These are phyloP conservation scores for Dinothrombium tinctorium DNA, from an alignment of 1,140 invertebrate species.

Conservation along the genomic window DNA sequence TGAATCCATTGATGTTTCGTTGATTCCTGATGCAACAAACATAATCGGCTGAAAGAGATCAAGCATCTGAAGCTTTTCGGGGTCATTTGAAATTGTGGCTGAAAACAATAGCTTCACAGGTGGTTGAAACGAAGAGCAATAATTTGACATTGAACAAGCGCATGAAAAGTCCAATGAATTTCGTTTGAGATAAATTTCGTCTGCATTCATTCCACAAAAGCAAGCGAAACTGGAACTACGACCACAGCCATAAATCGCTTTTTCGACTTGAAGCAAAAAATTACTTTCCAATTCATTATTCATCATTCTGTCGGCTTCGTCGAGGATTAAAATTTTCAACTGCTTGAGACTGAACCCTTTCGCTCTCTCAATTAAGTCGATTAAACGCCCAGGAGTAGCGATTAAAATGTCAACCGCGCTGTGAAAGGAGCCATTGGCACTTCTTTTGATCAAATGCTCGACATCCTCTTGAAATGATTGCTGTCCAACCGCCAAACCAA, in stretches of 20 bases:
- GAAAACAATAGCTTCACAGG: slow-evolving; percentile 86
- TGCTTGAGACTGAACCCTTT: slow-evolving; percentile 53
- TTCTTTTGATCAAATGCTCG: slow-evolving; percentile 38
- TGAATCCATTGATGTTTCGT: background rate
- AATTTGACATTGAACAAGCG: slow-evolving; percentile 7
- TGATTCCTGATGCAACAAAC: slow-evolving; percentile 30
- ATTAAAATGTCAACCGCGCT: slow-evolving; percentile 56
- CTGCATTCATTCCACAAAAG: background rate
- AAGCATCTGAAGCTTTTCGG: slow-evolving; percentile 66
- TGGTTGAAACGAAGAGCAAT: slow-evolving; percentile 8
- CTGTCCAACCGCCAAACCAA: slow-evolving; percentile 44
- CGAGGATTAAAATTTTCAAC: slow-evolving; percentile 55
- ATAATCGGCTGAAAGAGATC: slow-evolving; percentile 71
- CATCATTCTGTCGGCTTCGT: slow-evolving; percentile 84
- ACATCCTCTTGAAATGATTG: slow-evolving; percentile 48
- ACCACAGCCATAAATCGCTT: slow-evolving; percentile 14
- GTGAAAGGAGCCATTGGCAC: slow-evolving; percentile 17
- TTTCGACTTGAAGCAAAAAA: slow-evolving; percentile 47
- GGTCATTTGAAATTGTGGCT: slow-evolving; percentile 82
- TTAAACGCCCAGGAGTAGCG: slow-evolving; percentile 69
- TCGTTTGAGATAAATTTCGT: background rate
- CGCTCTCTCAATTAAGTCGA: slow-evolving; percentile 71
- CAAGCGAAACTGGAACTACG: background rate
- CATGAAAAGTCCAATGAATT: background rate
- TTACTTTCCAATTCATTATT: slow-evolving; percentile 59